phyloP scores from a whole-genome alignment of 2,797 vertebrate genomes.

The Avahi laniger region DNA sequence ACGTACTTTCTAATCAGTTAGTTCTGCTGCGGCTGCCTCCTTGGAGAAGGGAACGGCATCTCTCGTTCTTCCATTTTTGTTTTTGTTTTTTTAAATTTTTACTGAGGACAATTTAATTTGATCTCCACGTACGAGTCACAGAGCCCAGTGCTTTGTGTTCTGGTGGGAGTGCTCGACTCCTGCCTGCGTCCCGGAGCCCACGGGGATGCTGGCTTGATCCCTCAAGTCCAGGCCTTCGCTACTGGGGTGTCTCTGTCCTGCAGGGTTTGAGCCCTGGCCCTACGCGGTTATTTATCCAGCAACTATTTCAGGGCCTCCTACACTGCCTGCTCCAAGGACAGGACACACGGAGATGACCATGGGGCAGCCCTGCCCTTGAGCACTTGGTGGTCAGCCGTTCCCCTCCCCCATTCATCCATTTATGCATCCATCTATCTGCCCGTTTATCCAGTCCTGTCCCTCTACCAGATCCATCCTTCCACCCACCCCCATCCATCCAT shows the following conservation, averaged over 20 bases:
- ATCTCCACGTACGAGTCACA: background rate
- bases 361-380: background rate
- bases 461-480: background rate
- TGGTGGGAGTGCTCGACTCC: background rate
- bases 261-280: background rate
- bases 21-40: background rate
- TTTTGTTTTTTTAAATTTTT: background rate
- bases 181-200: no score
- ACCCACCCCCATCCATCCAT: background rate
- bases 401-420: no score
- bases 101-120: background rate
- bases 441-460: no score
- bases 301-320: background rate
- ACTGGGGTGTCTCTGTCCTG: background rate
- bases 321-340: background rate
- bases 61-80: background rate
- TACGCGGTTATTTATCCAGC: background rate
- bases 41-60: background rate
- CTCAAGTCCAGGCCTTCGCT: no score
- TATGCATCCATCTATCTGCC: no score
- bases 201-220: background rate
- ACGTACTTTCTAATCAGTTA: slow-evolving; percentile 12
- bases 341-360: background rate
- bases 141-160: no score
- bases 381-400: no score